Evolutionary conservation across 92 coral and sea anemone species (phyloP), one percentile per base, ranked within the genome.

Genomic region (Palythoa caribaeorum): DNA sequence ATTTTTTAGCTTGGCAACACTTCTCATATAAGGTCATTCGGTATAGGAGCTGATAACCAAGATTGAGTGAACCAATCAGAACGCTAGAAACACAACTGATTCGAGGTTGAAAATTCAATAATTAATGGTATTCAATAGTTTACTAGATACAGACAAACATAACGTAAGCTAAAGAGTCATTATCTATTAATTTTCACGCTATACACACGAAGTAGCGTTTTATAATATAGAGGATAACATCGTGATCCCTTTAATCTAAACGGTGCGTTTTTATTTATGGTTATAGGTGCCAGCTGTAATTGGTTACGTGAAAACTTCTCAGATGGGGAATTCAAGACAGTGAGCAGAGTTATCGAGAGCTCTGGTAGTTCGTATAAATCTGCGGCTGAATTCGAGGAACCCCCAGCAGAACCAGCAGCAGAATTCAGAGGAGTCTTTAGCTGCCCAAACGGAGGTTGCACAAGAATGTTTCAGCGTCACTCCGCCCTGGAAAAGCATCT

Each of bases 391-490:
- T 54, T 44, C 79, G 68, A 71, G 5, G 78, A 48, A 84, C 71
- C 71, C 37, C 71, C 71, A 65, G 71, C 71, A 3, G 71, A 65
- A 65, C 35, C 71, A 65, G 71, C 71, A 65, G 71, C 35, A 84
- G 48, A 66, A 20, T 1, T 51, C 38, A 84, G 63, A 79, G 70
- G 79, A 84, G 47, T 59, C 40, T 84, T 53, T 52, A 84, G 88
- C 35, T 84, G 88, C 71, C 79, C 88, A 20, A 38, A 72, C 38
- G 80, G 21, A 52, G 88, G 79, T 79, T 84, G 88, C 81, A 72
- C 79, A 16, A 65, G 71, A 65, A 65, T 73, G 63, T 74, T 74
- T 4, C 89, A 85, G 72, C 83, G 88, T 3, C 72, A 52, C 53
- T 11, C 53, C 8, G 72, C 80, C 53, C 39, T 85, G 73, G 89